These are phyloP conservation scores for Ceyx cyanopectus DNA, from an alignment of 2,113 vertebrate genomes.

Conservation along the genomic window DNA sequence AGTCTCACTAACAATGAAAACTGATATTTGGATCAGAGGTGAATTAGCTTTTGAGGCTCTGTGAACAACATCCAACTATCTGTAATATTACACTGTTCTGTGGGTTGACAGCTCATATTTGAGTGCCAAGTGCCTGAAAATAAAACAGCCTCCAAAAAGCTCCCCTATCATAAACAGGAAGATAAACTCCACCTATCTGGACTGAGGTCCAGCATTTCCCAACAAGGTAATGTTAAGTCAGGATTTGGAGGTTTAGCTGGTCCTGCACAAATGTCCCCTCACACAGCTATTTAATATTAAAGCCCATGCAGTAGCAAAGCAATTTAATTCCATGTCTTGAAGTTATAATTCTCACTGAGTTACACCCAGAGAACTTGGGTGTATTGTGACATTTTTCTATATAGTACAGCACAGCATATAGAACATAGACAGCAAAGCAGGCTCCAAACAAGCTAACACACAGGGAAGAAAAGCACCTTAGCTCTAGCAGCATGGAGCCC, in stretches of 20 bases:
- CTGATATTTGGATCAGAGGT: background rate
- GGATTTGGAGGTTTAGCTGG: background rate
- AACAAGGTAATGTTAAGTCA: background rate
- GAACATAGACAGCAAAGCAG: background rate
- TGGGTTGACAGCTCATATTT: background rate
- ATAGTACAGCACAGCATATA: background rate
- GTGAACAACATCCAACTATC: background rate
- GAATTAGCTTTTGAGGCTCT: background rate
- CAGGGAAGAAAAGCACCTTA: background rate
- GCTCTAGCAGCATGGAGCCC: background rate
- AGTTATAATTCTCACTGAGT: background rate
- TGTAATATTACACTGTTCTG: background rate
- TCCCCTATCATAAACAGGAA: background rate
- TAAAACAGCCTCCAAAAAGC: background rate
- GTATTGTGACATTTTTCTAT: background rate
- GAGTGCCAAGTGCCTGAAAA: background rate
- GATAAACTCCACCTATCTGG: background rate
- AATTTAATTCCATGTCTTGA: background rate
- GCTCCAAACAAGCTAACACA: background rate
- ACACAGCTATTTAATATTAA: background rate
- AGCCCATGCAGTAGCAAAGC: background rate
- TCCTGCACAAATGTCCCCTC: background rate
- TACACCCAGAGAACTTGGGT: background rate
- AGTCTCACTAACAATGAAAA: slow-evolving; percentile 4
- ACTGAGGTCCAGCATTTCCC: background rate